Percentiles rank a stretch among this genome's conserved stretches.
These are phyloP conservation scores for Anhinga anhinga DNA, from an alignment of 2,113 vertebrate species.

Conservation along the genomic window DNA sequence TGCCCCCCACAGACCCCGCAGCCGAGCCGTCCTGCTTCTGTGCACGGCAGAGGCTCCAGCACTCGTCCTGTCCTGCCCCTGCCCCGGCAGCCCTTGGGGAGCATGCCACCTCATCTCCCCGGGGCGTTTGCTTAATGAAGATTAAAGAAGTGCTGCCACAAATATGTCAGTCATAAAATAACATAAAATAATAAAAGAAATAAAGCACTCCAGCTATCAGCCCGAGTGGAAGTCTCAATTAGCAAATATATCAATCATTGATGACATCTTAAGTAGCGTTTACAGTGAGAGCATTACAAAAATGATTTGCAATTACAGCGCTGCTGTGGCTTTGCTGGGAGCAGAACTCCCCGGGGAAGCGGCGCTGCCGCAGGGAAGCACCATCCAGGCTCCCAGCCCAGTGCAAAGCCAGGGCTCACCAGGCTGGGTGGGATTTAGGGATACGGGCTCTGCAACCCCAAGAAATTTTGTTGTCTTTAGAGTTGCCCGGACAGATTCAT, in stretches of 20 bases:
- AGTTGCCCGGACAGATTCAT: accelerated
- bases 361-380: background rate
- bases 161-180: background rate
- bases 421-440: background rate
- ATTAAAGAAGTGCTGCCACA: background rate
- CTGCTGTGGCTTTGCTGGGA: background rate
- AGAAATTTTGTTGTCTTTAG: background rate
- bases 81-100: background rate
- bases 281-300: background rate
- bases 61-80: background rate
- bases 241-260: constrained; percentile 49
- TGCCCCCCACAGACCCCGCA: accelerated
- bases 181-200: background rate
- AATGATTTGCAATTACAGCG: background rate
- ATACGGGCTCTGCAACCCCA: background rate
- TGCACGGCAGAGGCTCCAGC: background rate
- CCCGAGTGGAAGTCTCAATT: constrained; percentile 26
- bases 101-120: background rate
- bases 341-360: background rate
- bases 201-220: background rate
- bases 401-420: accelerated
- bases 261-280: background rate
- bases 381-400: background rate
- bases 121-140: background rate
- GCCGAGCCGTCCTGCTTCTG: accelerated